Conservation (phyloP, 2,888 invertebrate genomes). For the Gymnocheta viridis region DNA sequence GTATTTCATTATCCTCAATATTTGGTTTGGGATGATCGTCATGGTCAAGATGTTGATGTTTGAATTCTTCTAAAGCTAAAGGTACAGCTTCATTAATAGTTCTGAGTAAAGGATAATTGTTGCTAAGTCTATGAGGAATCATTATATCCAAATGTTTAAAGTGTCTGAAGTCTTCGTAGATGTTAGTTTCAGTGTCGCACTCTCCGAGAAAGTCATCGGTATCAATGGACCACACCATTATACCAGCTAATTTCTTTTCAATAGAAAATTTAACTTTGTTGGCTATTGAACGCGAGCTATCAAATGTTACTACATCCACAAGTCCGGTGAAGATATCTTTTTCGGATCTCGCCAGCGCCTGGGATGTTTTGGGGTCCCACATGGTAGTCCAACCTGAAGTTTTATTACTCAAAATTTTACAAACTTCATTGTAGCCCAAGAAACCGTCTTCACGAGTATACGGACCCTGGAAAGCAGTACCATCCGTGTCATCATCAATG, state of each 20-base stretch:
- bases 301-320: constrained; percentile 87
- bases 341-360: constrained; percentile 80
- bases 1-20: constrained; percentile 81
- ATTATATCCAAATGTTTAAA: constrained; percentile 49
- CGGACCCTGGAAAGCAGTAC: constrained; percentile 89
- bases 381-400: constrained; percentile 86
- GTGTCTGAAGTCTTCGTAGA: constrained; percentile 83
- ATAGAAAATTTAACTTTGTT: constrained; percentile 88
- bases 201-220: constrained; percentile 92
- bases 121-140: constrained; percentile 77
- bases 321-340: constrained; percentile 83
- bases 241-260: constrained; percentile 86
- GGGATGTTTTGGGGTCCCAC: constrained; percentile 86
- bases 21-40: constrained; percentile 31
- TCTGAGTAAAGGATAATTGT: constrained; percentile 88
- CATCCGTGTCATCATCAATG: constrained; percentile 82
- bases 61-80: constrained; percentile 83
- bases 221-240: constrained; percentile 95
- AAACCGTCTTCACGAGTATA: constrained; percentile 91
- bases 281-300: constrained; percentile 88
- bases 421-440: constrained; percentile 94
- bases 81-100: constrained; percentile 87
- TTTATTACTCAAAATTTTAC: constrained; percentile 84
- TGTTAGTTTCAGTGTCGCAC: constrained; percentile 84
- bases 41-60: constrained; percentile 78